A percentile compares a stretch with the other conserved stretches of the same genome.
Evolutionary conservation across 1,140 invertebrate genomes (phyloP).

Genomic region (Sinella curviseta): DNA sequence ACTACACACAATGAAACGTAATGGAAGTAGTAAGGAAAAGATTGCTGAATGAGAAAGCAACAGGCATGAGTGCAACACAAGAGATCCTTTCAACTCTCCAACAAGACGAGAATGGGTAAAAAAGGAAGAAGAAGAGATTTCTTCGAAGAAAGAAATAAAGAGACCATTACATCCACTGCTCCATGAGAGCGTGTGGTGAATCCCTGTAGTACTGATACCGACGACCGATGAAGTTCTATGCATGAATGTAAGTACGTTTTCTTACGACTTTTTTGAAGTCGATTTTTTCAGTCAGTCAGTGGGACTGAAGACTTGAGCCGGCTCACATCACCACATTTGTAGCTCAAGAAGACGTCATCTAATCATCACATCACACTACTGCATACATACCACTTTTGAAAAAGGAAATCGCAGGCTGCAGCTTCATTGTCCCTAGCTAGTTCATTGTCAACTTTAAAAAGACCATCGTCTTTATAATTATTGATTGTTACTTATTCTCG

Average conservation of each 20-base stretch:
- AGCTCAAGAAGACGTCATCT: constrained; percentile 3
- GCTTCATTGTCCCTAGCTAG: too few relatives aligned
- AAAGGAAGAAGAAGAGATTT: constrained; percentile 10
- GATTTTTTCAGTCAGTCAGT: constrained; percentile 15
- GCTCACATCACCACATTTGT: constrained; percentile 20
- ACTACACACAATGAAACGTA: background rate
- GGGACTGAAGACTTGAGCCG: constrained; percentile 25
- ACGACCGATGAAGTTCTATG: too few relatives aligned
- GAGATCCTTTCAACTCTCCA: background rate
- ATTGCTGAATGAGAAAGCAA: constrained; percentile 9
- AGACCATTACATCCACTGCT: background rate
- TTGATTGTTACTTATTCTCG: too few relatives aligned
- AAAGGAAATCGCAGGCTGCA: too few relatives aligned
- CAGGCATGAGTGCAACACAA: background rate
- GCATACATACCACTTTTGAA: too few relatives aligned
- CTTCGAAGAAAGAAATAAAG: background rate
- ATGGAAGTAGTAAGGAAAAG: background rate
- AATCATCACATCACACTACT: background rate
- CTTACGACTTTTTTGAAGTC: background rate
- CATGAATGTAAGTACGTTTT: background rate
- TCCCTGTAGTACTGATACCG: too few relatives aligned
- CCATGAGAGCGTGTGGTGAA: too few relatives aligned
- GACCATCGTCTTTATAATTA: too few relatives aligned
- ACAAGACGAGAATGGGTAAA: background rate
- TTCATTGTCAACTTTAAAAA: too few relatives aligned